Base-by-base conservation (phyloP, 2,113 vertebrate genomes). In the Charina bottae region DNA sequence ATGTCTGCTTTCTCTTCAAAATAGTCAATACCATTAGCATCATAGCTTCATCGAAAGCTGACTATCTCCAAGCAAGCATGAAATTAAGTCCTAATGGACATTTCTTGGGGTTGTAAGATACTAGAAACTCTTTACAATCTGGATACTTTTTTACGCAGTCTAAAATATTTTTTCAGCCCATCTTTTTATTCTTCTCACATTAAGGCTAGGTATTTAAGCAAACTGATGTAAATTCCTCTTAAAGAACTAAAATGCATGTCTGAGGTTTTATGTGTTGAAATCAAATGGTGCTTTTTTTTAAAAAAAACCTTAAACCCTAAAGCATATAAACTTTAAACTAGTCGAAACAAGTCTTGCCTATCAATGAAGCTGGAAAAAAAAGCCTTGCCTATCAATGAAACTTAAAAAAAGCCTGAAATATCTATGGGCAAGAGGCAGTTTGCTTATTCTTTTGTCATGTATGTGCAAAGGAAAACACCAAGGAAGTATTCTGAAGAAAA, bases 301-400 rank as follows among this genome's bases (percentile, higher is more conserved):
- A 85, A 93, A 90, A 93, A 88, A 33, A 42, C 92, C 21, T 93
- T 93, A 92, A 83, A 58, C 92, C 12, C 58, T 24, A 46, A 94
- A 88, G 91, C 55, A 46, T 90, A 28, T 90, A 87, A 84, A 88
- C 87, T 72, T 7, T 54, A 94, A 93, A 42, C 19, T 85, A 86
- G 72, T 93, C 53, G 83, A 95, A 94, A 86, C 1, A 90, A 68
- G 89, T 89, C 90, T 92, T 56, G 56, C 64, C 26, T 83, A 53
- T 12, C 54, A 55, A 58, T 55, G 90, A 26, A 62, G 28, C 0
- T 84, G 84, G 89, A 28, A n/a, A 95, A 94, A 86, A 1, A 90
- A 68, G 89, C 89, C 90, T 92, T 56, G 56, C 64, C 26, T 83
- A 53, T 12, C 54, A 55, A 58, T 55, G 90, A 26, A 62, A 91